phyloP scores from a whole-genome alignment of 2,888 invertebrate species.

The Dugesia japonica region DNA sequence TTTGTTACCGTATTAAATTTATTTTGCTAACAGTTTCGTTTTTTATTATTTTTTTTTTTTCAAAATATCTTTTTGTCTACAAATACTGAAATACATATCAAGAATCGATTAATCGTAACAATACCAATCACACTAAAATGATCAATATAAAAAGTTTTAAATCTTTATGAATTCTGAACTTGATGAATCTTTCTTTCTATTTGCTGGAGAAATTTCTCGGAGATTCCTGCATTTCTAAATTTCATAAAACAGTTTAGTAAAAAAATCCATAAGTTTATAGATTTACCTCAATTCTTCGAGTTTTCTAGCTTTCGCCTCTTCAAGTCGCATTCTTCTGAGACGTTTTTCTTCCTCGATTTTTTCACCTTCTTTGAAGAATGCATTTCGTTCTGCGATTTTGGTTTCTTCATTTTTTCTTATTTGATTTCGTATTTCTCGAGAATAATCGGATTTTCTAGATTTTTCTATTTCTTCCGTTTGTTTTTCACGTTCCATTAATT shows the following conservation, averaged over 20 bases:
- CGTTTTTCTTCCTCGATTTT: conserved; percentile 46
- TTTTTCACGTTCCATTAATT: conserved; percentile 46
- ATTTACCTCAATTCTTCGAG: conserved; percentile 44
- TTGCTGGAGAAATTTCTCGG: conserved; percentile 47
- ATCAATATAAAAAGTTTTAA: background rate
- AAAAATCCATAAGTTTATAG: background rate
- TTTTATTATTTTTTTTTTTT: too few relatives aligned
- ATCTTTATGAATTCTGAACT: conserved; percentile 37
- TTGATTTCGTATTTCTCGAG: conserved; percentile 44
- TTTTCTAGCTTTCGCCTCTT: conserved; percentile 47
- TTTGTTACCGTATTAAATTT: too few relatives aligned
- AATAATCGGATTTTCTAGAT: conserved; percentile 39
- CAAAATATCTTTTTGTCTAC: too few relatives aligned
- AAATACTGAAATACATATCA: background rate
- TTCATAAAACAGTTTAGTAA: background rate
- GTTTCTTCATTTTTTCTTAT: conserved; percentile 45
- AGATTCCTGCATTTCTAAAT: conserved; percentile 45
- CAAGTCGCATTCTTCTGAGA: conserved; percentile 41
- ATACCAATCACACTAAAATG: background rate
- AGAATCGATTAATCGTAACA: background rate
- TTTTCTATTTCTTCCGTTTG: conserved; percentile 39
- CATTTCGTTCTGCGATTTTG: conserved; percentile 43
- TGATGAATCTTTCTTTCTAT: conserved; percentile 45
- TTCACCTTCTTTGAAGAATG: conserved; percentile 48
- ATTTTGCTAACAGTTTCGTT: too few relatives aligned